These are phyloP conservation scores for Orthonevra nobilis DNA, from an alignment of 2,888 invertebrate genomes.

Conservation along the genomic window DNA sequence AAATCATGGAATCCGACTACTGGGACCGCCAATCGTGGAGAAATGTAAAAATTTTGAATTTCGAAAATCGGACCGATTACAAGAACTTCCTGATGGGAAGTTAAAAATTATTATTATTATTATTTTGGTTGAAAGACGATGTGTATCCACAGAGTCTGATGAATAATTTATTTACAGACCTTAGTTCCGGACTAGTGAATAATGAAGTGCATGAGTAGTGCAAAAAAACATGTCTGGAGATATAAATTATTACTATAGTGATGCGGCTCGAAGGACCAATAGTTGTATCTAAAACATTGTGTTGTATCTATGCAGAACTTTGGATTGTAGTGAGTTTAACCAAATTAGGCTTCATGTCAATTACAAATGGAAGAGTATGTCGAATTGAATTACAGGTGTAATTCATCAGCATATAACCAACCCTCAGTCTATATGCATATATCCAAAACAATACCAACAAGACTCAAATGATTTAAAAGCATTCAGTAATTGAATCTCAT, in stretches of 20 bases:
- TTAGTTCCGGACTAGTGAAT: slow-evolving; percentile 49
- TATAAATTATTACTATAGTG: slow-evolving; percentile 27
- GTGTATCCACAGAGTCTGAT: background rate
- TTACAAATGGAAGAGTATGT: slow-evolving; percentile 49
- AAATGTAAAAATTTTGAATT: too few relatives aligned
- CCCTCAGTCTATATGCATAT: too few relatives aligned
- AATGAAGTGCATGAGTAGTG: slow-evolving; percentile 48
- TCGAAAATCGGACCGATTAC: too few relatives aligned
- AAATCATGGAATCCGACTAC: too few relatives aligned
- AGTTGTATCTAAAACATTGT: too few relatives aligned
- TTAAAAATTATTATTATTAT: too few relatives aligned
- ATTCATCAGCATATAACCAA: slow-evolving; percentile 53
- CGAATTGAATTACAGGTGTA: slow-evolving; percentile 69
- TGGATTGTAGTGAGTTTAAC: slow-evolving; percentile 63
- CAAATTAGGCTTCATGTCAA: slow-evolving; percentile 67
- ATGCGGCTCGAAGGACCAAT: slow-evolving; percentile 58
- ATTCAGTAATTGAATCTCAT: slow-evolving; percentile 60
- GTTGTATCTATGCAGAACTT: too few relatives aligned
- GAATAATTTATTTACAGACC: slow-evolving; percentile 31
- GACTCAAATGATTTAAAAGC: slow-evolving; percentile 70
- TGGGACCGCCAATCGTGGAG: too few relatives aligned
- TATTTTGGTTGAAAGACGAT: too few relatives aligned
- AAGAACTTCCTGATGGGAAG: too few relatives aligned
- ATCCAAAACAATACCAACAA: slow-evolving; percentile 52
- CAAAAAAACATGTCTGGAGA: slow-evolving; percentile 31